A percentile compares a stretch with the other conserved stretches of the same genome.
Evolutionary conservation across 2,113 vertebrate genomes (phyloP).

Genomic region (Ceyx cyanopectus): DNA sequence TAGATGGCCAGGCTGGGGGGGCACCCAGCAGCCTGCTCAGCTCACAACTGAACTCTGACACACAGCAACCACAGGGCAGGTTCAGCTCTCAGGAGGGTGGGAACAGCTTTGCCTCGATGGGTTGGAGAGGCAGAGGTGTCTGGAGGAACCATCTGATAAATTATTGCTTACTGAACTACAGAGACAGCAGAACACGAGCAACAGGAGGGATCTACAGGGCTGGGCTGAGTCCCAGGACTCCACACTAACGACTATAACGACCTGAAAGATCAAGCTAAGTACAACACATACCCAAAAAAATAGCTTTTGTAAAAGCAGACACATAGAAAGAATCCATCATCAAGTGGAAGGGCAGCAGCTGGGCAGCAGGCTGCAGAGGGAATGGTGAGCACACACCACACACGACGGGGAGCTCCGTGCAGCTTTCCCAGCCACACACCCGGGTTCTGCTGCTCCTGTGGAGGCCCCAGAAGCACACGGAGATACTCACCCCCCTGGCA

Average conservation of each 20-base stretch:
- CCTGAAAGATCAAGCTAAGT: neutral
- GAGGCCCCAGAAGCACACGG: neutral
- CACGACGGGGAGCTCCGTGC: neutral
- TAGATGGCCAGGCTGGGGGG: neutral
- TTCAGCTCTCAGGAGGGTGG: neutral
- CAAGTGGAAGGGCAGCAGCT: neutral
- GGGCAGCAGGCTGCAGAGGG: neutral
- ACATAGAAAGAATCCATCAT: neutral
- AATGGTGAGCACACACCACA: neutral
- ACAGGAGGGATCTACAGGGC: neutral
- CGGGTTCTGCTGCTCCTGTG: accelerated
- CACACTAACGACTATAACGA: neutral
- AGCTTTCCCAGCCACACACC: neutral
- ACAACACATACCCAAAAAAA: neutral
- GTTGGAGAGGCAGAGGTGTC: neutral
- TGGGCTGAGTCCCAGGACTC: neutral
- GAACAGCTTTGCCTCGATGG: neutral
- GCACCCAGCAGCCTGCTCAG: neutral
- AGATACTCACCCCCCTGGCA: neutral
- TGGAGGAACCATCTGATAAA: neutral
- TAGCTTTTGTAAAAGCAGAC: neutral
- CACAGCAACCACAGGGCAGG: neutral
- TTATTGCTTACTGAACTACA: neutral
- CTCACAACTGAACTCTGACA: neutral
- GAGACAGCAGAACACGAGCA: neutral